A percentile compares a stretch with the other conserved stretches of the same genome.
phyloP scores from a whole-genome alignment of 2,797 vertebrate species.

The Austrolebias charrua region DNA sequence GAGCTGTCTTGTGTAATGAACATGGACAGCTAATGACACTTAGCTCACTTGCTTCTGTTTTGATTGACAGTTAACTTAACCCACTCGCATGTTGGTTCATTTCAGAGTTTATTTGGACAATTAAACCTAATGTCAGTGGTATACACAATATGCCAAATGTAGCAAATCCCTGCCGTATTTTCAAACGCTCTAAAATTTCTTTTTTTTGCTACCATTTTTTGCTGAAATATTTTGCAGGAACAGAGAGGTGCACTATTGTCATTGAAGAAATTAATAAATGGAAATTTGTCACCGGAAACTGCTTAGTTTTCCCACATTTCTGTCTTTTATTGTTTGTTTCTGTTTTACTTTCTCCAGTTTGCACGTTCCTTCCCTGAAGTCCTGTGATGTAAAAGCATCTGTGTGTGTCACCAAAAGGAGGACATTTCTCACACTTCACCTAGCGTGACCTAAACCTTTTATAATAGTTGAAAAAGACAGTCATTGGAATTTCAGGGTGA shows the following conservation, averaged over 20 bases:
- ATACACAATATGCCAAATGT: too few species aligned
- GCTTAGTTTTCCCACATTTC: not conserved
- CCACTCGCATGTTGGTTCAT: slow-evolving; percentile 4
- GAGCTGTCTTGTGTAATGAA: slow-evolving; percentile 32
- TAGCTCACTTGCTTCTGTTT: slow-evolving; percentile 15
- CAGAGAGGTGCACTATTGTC: too few species aligned
- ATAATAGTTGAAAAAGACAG: not conserved
- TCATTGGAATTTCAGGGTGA: not conserved
- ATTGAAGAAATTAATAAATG: not conserved
- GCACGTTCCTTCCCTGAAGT: slow-evolving; percentile 1
- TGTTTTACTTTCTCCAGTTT: slow-evolving; percentile 13
- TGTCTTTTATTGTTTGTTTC: not conserved
- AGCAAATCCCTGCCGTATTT: too few species aligned
- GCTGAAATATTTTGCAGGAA: too few species aligned
- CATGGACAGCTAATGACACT: not conserved
- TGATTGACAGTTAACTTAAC: slow-evolving; percentile 13
- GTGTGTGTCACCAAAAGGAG: slow-evolving; percentile 18
- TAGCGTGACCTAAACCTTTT: slow-evolving; percentile 53
- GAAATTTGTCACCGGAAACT: too few species aligned
- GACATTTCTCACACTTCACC: slow-evolving; percentile 50
- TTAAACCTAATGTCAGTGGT: slow-evolving; percentile 8
- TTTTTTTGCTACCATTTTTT: too few species aligned
- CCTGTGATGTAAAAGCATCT: not conserved
- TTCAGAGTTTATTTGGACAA: slow-evolving; percentile 16
- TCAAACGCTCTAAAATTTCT: too few species aligned